Percentiles rank a stretch among this genome's conserved stretches.
Conservation (phyloP, 2,888 invertebrate species). For the Lysandra bellargus region DNA sequence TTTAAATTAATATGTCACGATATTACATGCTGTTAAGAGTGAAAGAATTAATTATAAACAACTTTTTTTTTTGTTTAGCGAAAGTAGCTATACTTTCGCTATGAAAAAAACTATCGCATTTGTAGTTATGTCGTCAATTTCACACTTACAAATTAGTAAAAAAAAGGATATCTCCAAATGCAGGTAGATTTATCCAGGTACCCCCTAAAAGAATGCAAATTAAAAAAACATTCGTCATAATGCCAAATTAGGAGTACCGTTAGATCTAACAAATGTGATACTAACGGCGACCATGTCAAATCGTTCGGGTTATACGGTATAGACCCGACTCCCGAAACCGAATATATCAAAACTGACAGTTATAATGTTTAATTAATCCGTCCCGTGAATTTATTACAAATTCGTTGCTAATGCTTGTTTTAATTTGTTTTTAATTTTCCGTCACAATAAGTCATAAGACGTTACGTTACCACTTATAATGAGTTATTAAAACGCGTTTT, state of each 20-base stretch:
- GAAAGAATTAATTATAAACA: too few relatives aligned
- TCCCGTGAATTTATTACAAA: conserved; percentile 66
- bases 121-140: neutral
- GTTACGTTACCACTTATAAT: neutral
- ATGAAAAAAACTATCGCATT: neutral
- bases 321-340: conserved; percentile 43
- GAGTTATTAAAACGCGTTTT: neutral
- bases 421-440: conserved; percentile 42
- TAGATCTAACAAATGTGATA: conserved; percentile 33
- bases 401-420: conserved; percentile 64
- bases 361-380: conserved; percentile 47
- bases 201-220: neutral
- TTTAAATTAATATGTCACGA: too few relatives aligned
- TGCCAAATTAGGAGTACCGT: conserved; percentile 27
- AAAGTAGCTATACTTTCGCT: too few relatives aligned
- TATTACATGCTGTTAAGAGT: too few relatives aligned
- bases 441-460: neutral
- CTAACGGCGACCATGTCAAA: conserved; percentile 59
- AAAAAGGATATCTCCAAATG: neutral
- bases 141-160: neutral
- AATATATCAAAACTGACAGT: conserved; percentile 70
- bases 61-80: too few relatives aligned
- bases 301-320: conserved; percentile 59
- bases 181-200: conserved; percentile 18
- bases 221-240: conserved; percentile 30